Percentiles rank a stretch among this genome's conserved stretches.
These are phyloP conservation scores for Phalacrocorax pelagicus DNA, from an alignment of 2,113 vertebrate genomes.

Conservation along the genomic window DNA sequence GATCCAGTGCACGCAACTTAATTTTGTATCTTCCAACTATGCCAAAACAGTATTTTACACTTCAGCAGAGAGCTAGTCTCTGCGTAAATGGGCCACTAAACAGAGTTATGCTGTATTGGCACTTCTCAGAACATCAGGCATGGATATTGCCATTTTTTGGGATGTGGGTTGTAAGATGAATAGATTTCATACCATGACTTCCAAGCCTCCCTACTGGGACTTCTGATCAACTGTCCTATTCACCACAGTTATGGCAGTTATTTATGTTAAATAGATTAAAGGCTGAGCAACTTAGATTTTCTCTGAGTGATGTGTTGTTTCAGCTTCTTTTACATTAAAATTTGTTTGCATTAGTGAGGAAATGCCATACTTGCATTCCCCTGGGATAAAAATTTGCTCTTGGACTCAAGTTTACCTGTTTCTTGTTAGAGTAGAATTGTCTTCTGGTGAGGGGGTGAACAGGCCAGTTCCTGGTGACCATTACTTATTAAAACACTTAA, in stretches of 20 bases:
- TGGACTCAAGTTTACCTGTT: background rate
- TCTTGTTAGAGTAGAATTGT: background rate
- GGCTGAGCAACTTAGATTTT: conserved; percentile 3
- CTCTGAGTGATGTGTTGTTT: conserved; percentile 1
- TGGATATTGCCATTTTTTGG: background rate
- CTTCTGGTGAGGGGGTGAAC: background rate
- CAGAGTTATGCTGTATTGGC: background rate
- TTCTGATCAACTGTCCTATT: conserved; percentile 33
- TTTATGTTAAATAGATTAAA: conserved; percentile 41
- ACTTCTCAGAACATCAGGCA: background rate
- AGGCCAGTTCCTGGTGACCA: background rate
- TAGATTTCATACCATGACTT: conserved; percentile 53
- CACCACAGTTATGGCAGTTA: conserved; percentile 40
- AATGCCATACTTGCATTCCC: background rate
- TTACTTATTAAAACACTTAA: background rate
- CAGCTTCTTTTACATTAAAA: background rate
- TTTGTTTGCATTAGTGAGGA: background rate
- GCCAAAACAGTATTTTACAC: background rate
- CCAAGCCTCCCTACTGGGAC: conserved; percentile 34
- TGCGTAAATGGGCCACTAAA: background rate
- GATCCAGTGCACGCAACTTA: background rate
- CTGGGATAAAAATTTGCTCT: background rate
- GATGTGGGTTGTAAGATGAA: conserved; percentile 25
- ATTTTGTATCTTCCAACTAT: background rate
- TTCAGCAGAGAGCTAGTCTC: background rate